Base-by-base conservation (phyloP, 2,888 invertebrate species). In the Amphipoea oculea region DNA sequence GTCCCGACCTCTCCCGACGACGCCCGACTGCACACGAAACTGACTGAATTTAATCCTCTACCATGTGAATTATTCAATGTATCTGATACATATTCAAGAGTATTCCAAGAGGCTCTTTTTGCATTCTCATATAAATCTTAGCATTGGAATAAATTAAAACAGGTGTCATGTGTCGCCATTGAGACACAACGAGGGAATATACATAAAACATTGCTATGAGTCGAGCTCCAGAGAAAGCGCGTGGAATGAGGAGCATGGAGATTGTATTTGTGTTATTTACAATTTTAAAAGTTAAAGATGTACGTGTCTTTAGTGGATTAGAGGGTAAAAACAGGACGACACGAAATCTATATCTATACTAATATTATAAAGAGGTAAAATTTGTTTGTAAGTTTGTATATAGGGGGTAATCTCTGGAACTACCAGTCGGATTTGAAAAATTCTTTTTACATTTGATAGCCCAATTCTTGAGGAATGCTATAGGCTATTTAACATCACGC, bases 71-170 rank as follows among this genome's bases (percentile, higher is more conserved):
- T 69, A 85, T 85, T 85, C 85, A 85, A 85, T 85, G 79, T 66
- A 14, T 48, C 74, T 83, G 81, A 77, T 85, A 85, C 76, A 86
- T 85, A 85, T 85, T 85, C 85, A 85, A 73, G 86, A 85, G 74
- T 65, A 68, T 78, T 84, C 72, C 76, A 76, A 83, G 83, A 76
- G 63, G 81, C 76, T 79, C 76, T 85, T 85, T 85, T 85, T 86
- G 86, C 74, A 73, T 86, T 85, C 76, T 86, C 85, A 86, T 86
- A 85, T 85, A 86, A 83, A 83, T 86, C 83, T 85, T 79, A 86
- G 62, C 76, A 76, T 79, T 66, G 65, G 86, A 74, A 85, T 85
- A 86, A 85, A 85, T 85, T 85, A 85, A 83, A 86, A 85, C 65
- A 84, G 78, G 78, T 84, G 85, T 78, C 73, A 69, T 65, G 74